Conservation (phyloP, 2,113 vertebrate species). For the Phyllopteryx taeniolatus region DNA sequence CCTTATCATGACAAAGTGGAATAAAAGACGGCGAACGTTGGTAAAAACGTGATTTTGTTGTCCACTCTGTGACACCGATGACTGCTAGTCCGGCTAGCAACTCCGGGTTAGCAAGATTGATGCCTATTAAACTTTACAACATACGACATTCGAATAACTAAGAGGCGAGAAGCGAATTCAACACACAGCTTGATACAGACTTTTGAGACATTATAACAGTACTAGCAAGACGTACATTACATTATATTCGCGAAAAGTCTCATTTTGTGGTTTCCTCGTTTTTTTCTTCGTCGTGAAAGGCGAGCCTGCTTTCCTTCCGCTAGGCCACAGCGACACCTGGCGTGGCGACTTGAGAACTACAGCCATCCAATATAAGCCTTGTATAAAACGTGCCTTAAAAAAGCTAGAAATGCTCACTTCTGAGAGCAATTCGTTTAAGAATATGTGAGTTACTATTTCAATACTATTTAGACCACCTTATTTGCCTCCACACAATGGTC, state of each 20-base stretch:
- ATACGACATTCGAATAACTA: not conserved
- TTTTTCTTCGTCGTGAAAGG: not conserved
- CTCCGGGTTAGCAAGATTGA: not conserved
- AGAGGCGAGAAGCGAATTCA: not conserved
- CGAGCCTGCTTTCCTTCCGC: not conserved
- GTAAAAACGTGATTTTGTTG: not conserved
- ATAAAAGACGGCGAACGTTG: not conserved
- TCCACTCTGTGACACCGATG: not conserved
- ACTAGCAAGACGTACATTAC: not conserved
- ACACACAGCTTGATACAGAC: not conserved
- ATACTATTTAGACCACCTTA: too few species aligned
- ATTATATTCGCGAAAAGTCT: not conserved
- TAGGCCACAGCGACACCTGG: not conserved
- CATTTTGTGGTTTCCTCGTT: not conserved
- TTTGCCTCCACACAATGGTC: too few species aligned
- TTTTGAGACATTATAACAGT: not conserved
- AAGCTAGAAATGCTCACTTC: too few species aligned
- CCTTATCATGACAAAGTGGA: not conserved
- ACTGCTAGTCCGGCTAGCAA: not conserved
- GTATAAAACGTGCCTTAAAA: too few species aligned
- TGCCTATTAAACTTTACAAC: not conserved
- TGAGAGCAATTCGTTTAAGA: too few species aligned
- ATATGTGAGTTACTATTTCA: too few species aligned
- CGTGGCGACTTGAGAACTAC: not conserved
- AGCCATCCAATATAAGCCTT: too few species aligned